A percentile compares a stretch with the other conserved stretches of the same genome.
These are phyloP conservation scores for Abscondita cerata DNA, from an alignment of 2,888 invertebrate genomes.

Conservation along the genomic window DNA sequence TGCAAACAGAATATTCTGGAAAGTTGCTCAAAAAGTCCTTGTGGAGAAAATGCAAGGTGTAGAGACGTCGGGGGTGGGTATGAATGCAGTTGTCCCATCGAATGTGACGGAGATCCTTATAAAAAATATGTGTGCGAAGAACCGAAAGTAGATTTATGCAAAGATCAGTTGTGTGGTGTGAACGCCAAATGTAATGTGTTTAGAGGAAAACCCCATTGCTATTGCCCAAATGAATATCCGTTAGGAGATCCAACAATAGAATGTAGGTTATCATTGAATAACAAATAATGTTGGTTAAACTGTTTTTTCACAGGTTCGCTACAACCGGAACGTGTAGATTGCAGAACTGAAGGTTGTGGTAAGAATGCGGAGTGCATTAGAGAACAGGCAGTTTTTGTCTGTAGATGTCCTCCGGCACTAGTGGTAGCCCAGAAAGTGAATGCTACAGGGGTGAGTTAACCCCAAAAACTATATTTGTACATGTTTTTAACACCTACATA, in stretches of 20 bases:
- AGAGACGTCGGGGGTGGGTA: constrained; percentile 76
- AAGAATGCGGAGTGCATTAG: constrained; percentile 86
- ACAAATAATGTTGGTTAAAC: neutral
- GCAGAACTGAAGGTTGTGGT: constrained; percentile 84
- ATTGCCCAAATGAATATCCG: constrained; percentile 83
- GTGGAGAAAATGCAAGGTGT: constrained; percentile 84
- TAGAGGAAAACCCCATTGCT: constrained; percentile 76
- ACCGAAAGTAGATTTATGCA: constrained; percentile 74
- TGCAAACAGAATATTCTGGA: constrained; percentile 74
- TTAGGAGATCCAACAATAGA: constrained; percentile 84
- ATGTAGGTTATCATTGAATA: constrained; percentile 68
- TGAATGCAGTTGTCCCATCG: constrained; percentile 81
- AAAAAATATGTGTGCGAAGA: constrained; percentile 80
- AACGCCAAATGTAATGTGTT: constrained; percentile 82
- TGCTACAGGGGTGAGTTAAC: constrained; percentile 69
- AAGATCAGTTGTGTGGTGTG: constrained; percentile 78
- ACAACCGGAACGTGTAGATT: constrained; percentile 72
- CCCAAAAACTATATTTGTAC: constrained; percentile 31
- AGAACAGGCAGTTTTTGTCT: constrained; percentile 83
- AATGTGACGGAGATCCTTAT: constrained; percentile 83
- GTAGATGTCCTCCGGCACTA: constrained; percentile 78
- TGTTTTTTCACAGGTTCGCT: constrained; percentile 60
- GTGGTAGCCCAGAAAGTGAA: constrained; percentile 74
- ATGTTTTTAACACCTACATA: constrained; percentile 37
- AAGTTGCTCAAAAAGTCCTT: constrained; percentile 81